Base-by-base conservation (phyloP, 2,797 vertebrate genomes). In the Phaenicophaeus curvirostris region DNA sequence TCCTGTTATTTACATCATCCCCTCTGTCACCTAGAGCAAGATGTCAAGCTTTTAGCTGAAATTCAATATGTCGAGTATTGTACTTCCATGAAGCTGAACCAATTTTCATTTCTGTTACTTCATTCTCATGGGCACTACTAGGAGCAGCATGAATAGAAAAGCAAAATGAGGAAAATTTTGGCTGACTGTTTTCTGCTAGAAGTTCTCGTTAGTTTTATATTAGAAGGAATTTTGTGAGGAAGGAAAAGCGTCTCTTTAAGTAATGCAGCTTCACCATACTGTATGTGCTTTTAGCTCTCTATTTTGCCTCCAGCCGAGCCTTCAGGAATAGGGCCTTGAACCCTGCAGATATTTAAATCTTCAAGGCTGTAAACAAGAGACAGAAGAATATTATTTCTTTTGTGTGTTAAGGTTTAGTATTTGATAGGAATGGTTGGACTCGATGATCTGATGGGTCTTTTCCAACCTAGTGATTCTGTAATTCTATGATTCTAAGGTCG, bases 1-100 rank as follows among this genome's bases (percentile, higher is more conserved):
- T 96, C 91, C 91, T 97, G 95, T 96, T 97, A 89, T 95, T 97
- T 90, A 91, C 82, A 67, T 62, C 77, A 53, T 85, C n/a, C 35
- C 91, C 51, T 93, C 28, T 87, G 71, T 78, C 83, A 93, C 81
- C 77, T 94, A 95, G 74, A 39, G 72, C 79, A 92, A 94, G 63
- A 68, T 95, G 58, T 84, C 85, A 91, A 57, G 46, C 78, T 85
- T 93, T 79, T 82, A 71, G 75, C 59, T 78, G 48, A 81, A 90
- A 72, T 5, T 0, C 57, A 62, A 4, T 21, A 4, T 68, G 23
- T 59, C 67, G 62, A 74, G n/a, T 51, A 59, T 54, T 83, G 51
- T 33, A 33, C 13, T 59, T 65, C 15, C 24, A 20, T 48, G 27
- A 87, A 85, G 25, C 54, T 58, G 63, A 88, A 81, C 37, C 35